Base-by-base conservation (phyloP, 2,888 invertebrate genomes). In the Eupithecia subumbrata region DNA sequence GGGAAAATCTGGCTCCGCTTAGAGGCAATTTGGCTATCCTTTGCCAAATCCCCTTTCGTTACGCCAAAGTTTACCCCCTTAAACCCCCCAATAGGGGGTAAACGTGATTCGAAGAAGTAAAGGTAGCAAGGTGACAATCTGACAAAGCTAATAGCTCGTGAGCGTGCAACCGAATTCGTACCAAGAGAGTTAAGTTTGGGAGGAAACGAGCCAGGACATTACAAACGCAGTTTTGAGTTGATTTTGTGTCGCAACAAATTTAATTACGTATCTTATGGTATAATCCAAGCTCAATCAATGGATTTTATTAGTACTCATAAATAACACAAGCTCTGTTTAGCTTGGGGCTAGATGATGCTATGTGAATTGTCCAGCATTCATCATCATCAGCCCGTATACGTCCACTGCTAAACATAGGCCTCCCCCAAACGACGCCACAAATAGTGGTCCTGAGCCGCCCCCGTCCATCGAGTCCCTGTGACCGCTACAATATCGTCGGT, bases 91-190 rank as follows among this genome's bases (percentile, higher is more conserved):
- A 64, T 9, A 40, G 37, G 66, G 37, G 66, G 37, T 37, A 9
- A 67, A 67, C 34, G 66, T 37, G 66, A 40, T 67, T 16, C 66
- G 37, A 67, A 67, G 16, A 22, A 25, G 69, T 69, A 71, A 68
- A 72, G 72, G 48, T 52, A 69, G 74, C 68, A 12, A 48, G 56
- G 34, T 71, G 72, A 76, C 40, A 30, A 69, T 64, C 72, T 73
- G 64, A 69, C 60, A 77, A 75, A 76, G 77, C 76, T 78, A 78
- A 77, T 78, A 78, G 78, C 60, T 66, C 74, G 77, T 34, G 73
- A 69, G 78, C 82, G 80, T 77, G 34, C 40, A 12, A 34, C 66
- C 66, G 66, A 60, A 25, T 56, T 60, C 60, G 60, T 14, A 60
- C 25, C 60, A 60, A 60, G 60, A 60, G 60, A 60, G 12, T 67